Percentiles rank a stretch among this genome's conserved stretches.
Evolutionary conservation across 2,888 invertebrate species (phyloP).

Genomic region (Candidula unifasciata): DNA sequence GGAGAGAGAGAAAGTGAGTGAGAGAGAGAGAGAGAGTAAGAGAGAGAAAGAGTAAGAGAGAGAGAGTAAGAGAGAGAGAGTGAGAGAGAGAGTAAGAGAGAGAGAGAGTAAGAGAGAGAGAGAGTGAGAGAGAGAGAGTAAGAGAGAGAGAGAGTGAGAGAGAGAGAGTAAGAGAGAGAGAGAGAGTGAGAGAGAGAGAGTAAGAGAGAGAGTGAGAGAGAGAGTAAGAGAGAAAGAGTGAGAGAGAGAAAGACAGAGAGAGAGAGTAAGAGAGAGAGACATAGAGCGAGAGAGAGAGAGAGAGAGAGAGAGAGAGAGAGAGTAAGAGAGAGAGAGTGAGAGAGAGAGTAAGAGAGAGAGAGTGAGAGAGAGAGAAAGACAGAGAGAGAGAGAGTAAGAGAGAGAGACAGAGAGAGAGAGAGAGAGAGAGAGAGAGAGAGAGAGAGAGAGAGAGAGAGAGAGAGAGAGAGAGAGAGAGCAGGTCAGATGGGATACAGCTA

Average conservation of each 20-base stretch:
- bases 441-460: not conserved
- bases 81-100: not conserved
- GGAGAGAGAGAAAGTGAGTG: not conserved
- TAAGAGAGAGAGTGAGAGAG: not conserved
- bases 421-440: conserved; percentile 14
- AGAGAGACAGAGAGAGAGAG: conserved; percentile 3
- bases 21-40: not conserved
- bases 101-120: not conserved
- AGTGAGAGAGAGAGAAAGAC: not conserved
- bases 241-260: not conserved
- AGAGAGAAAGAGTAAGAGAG: not conserved
- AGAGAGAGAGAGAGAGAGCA: not conserved
- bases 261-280: not conserved
- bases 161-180: not conserved
- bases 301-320: not conserved
- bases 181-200: not conserved
- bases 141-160: not conserved
- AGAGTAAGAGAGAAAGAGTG: not conserved
- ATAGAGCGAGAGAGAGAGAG: too few species aligned
- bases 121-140: too few species aligned
- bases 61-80: not conserved
- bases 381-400: conserved; percentile 17
- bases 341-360: not conserved
- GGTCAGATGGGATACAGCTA: too few species aligned
- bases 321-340: not conserved